These are phyloP conservation scores for Ichneumoninae sp. DNA, from an alignment of 2,888 invertebrate species.

Conservation along the genomic window DNA sequence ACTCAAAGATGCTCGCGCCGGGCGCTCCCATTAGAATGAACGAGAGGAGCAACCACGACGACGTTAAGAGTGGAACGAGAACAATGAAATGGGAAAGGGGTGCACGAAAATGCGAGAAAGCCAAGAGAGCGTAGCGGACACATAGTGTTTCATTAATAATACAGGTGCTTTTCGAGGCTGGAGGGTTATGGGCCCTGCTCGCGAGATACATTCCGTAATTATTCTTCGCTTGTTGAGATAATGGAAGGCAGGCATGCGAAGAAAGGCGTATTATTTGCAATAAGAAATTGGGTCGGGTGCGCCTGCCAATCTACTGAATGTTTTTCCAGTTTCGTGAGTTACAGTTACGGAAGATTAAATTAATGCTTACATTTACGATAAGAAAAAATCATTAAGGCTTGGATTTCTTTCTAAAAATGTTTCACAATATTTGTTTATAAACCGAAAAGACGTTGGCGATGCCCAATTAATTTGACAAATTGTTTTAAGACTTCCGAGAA, in stretches of 20 bases:
- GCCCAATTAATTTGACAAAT: too few relatives aligned
- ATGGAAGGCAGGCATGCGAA: conserved; percentile 16
- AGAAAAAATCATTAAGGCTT: too few relatives aligned
- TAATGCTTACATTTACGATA: too few relatives aligned
- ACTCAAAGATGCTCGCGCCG: conserved; percentile 66
- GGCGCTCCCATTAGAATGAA: conserved; percentile 51
- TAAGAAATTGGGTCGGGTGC: conserved; percentile 29
- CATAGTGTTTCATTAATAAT: conserved; percentile 73
- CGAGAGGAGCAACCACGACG: conserved; percentile 21
- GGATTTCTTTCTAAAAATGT: not conserved
- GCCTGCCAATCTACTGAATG: conserved; percentile 3
- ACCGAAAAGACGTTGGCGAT: too few relatives aligned
- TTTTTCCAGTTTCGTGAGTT: not conserved
- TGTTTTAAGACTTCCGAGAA: not conserved
- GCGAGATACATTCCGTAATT: conserved; percentile 67
- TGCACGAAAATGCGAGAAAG: conserved; percentile 49
- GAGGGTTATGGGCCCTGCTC: conserved; percentile 20
- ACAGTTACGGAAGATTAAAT: not conserved
- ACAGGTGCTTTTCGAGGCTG: conserved; percentile 58
- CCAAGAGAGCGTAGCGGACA: conserved; percentile 41
- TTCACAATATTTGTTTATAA: too few relatives aligned
- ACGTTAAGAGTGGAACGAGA: conserved; percentile 8
- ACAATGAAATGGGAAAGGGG: conserved; percentile 34
- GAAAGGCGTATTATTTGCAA: conserved; percentile 47
- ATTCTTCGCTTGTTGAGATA: conserved; percentile 55